Base-by-base conservation (phyloP, 2,797 vertebrate genomes). In the Poecilia gillii region DNA sequence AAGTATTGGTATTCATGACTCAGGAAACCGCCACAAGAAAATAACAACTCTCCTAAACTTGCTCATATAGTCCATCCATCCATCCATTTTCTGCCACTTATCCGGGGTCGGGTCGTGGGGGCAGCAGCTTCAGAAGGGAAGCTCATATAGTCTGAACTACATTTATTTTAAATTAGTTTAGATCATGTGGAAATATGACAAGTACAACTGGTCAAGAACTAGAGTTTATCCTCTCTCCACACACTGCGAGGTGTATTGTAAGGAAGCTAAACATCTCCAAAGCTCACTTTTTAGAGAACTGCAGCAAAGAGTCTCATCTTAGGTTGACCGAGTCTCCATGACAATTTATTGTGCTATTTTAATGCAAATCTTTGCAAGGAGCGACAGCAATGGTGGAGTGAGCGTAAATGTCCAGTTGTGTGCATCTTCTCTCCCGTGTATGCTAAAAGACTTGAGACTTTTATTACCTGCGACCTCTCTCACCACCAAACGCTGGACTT, bases 381-480 rank as follows among this genome's bases (percentile, higher is more conserved):
- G 36, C 41, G 36, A 41, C 18, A 66, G 20, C 2, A 23, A 36
- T 39, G 2, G 59, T 36, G 64, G 11, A 11, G 23, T 20, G 20
- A 41, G 3, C 11, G 0, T 43, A 20, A 39, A 11, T 9, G 33
- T 18, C 13, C 20, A 57, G 3, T 25, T 25, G 76, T 46, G 33
- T 43, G 11, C 6, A 79, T 76, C 78, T 16, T 0, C 9, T 14
- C 53, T 53, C 39, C 49, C 8, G 6, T 36, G 49, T 57, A 16
- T 39, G 9, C 68, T 46, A 41, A 68, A 68, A 68, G 9, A 70
- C 39, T n/a, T 70, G 70, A 16, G 0, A 75, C 55, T 47, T 9
- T 7, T 80, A 91, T 80, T 85, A 96, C 95, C 93, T 95, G 83
- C 93, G 93, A 18, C 95, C 95, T 16, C 94, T 92, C 39, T 96